Percentiles rank a stretch among this genome's conserved stretches.
Evolutionary conservation across 2,888 invertebrate genomes (phyloP).

Genomic region (Archips crataeganus): DNA sequence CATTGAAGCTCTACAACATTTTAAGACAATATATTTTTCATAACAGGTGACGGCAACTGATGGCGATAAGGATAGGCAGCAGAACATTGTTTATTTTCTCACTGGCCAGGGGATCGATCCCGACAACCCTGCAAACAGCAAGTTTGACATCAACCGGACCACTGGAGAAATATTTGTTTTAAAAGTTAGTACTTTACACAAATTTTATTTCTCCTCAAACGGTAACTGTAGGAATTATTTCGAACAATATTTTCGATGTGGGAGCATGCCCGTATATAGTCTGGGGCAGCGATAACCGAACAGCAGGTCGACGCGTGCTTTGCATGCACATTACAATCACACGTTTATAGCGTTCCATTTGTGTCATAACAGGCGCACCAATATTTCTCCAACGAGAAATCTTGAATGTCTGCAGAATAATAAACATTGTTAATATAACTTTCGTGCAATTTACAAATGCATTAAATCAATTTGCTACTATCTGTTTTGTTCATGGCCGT

Average conservation of each 20-base stretch:
- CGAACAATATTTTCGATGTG: conserved; percentile 15
- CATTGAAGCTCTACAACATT: conserved; percentile 1
- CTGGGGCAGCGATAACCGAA: conserved; percentile 52
- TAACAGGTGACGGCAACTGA: conserved; percentile 97
- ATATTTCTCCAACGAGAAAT: conserved; percentile 65
- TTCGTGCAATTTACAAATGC: neutral
- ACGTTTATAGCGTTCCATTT: conserved; percentile 68
- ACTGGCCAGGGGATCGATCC: conserved; percentile 98
- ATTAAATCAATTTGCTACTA: neutral
- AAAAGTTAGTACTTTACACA: conserved; percentile 88
- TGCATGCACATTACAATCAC: conserved; percentile 68
- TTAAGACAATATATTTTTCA: conserved; percentile 33
- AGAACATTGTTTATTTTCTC: conserved; percentile 97
- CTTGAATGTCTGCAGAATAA: conserved; percentile 57
- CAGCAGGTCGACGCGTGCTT: conserved; percentile 58
- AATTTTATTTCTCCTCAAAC: neutral
- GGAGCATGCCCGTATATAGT: conserved; percentile 19
- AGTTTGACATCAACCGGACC: conserved; percentile 98
- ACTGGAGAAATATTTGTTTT: conserved; percentile 98
- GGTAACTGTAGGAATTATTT: conserved; percentile 11
- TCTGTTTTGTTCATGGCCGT: neutral
- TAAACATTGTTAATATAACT: conserved; percentile 49
- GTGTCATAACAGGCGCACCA: conserved; percentile 60
- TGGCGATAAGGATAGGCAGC: conserved; percentile 97
- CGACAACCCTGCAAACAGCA: conserved; percentile 97